These are phyloP conservation scores for Vulpes ferrilata DNA, from an alignment of 2,113 vertebrate genomes.

Conservation along the genomic window DNA sequence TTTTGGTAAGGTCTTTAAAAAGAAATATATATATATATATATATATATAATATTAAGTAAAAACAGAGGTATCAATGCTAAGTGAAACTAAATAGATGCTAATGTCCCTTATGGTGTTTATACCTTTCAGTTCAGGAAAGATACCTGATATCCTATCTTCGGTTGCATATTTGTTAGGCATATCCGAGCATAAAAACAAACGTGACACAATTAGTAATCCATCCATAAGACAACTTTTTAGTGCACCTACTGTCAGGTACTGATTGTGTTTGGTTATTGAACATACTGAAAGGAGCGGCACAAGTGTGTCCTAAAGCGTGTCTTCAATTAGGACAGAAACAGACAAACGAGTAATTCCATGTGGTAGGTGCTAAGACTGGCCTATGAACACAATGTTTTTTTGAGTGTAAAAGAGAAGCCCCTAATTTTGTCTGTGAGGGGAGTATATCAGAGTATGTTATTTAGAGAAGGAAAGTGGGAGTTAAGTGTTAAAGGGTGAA, in stretches of 20 bases:
- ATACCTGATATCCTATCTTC: not conserved
- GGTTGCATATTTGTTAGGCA: not conserved
- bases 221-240: not conserved
- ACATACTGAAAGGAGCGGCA: not conserved
- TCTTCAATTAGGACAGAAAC: not conserved
- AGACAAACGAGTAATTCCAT: not conserved
- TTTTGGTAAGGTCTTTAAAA: not conserved
- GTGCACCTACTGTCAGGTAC: not conserved
- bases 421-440: not conserved
- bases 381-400: not conserved
- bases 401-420: not conserved
- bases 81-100: slow-evolving; percentile 37
- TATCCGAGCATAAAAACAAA: not conserved
- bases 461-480: not conserved
- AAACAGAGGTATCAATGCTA: slow-evolving; percentile 15
- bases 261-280: not conserved
- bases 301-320: not conserved
- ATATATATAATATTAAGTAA: slow-evolving; percentile 20
- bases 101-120: not conserved
- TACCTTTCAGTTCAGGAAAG: not conserved
- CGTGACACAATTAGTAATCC: not conserved
- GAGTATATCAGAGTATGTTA: not conserved
- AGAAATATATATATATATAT: no score
- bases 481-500: not conserved
- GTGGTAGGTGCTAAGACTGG: not conserved